Evolutionary conservation across 2,888 invertebrate species (phyloP).

Genomic region (Drosophila kambysellisi): DNA sequence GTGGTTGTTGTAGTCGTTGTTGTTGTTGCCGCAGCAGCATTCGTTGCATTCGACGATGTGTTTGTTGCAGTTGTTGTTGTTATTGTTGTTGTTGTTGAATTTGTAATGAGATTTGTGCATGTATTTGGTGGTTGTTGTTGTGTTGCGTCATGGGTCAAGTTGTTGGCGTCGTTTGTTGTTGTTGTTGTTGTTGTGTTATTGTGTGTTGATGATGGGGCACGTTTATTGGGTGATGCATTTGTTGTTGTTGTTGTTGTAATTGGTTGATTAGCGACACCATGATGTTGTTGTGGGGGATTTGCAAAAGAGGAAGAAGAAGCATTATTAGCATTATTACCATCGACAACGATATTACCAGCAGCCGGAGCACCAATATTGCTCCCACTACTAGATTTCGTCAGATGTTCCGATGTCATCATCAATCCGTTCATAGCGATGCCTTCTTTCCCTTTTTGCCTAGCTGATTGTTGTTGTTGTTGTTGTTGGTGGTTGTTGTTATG

Average conservation of each 20-base stretch:
- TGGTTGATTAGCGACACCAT: constrained; percentile 82
- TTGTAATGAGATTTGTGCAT: constrained; percentile 81
- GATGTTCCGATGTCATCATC: constrained; percentile 80
- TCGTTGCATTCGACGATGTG: constrained; percentile 80
- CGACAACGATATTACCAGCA: constrained; percentile 85
- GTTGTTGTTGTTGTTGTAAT: constrained; percentile 58
- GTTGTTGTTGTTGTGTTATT: constrained; percentile 72
- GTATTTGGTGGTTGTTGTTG: constrained; percentile 82
- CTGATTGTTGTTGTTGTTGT: constrained; percentile 70
- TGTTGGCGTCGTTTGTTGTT: constrained; percentile 74
- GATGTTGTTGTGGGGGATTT: constrained; percentile 84
- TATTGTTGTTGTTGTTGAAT: constrained; percentile 82
- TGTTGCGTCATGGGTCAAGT: constrained; percentile 81
- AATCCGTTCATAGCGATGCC: constrained; percentile 75
- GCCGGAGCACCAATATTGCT: constrained; percentile 81
- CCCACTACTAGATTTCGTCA: constrained; percentile 84
- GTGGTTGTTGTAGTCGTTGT: constrained; percentile 58
- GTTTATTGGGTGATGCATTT: constrained; percentile 74
- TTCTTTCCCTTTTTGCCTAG: constrained; percentile 85
- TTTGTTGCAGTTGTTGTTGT: constrained; percentile 80
- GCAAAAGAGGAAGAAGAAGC: constrained; percentile 88
- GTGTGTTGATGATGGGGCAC: constrained; percentile 76
- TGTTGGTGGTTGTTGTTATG: constrained; percentile 61
- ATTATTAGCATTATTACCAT: constrained; percentile 87
- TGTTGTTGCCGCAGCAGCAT: constrained; percentile 69